Evolutionary conservation across 2,113 vertebrate genomes (phyloP).

Genomic region (Solenodon paradoxus): DNA sequence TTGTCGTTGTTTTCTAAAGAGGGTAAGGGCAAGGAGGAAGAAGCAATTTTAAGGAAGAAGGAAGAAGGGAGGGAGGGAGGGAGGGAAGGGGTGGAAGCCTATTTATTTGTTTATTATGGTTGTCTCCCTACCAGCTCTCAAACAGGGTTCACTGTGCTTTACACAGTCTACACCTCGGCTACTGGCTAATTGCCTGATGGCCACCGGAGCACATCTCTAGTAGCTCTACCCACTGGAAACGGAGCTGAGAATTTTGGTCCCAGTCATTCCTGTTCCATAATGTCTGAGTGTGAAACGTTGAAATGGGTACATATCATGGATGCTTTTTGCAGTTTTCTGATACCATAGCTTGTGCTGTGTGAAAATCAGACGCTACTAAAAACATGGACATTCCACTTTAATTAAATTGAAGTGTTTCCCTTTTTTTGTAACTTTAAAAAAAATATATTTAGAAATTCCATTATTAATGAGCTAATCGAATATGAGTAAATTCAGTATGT

Average conservation of each 20-base stretch:
- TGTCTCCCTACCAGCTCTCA: no score
- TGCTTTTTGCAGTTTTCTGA: neutral
- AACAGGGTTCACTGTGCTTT: no score
- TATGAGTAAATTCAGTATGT: neutral
- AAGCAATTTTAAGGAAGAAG: no score
- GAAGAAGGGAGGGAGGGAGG: no score
- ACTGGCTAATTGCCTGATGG: no score
- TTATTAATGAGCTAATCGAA: neutral
- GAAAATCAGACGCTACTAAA: neutral
- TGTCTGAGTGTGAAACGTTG: neutral
- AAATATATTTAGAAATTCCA: conserved; percentile 16
- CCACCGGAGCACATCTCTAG: no score
- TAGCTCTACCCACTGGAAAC: neutral
- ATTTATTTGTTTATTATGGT: no score
- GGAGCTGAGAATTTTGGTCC: neutral
- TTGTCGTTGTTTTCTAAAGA: no score
- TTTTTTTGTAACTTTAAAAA: neutral
- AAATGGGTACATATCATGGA: neutral
- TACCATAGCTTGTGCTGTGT: neutral
- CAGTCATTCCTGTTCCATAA: neutral
- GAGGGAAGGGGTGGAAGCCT: no score
- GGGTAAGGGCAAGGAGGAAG: no score
- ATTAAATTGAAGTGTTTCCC: neutral
- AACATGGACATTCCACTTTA: neutral
- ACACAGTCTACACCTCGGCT: no score